Conservation (phyloP, 2,113 vertebrate genomes). For the Pelecanus crispus region DNA sequence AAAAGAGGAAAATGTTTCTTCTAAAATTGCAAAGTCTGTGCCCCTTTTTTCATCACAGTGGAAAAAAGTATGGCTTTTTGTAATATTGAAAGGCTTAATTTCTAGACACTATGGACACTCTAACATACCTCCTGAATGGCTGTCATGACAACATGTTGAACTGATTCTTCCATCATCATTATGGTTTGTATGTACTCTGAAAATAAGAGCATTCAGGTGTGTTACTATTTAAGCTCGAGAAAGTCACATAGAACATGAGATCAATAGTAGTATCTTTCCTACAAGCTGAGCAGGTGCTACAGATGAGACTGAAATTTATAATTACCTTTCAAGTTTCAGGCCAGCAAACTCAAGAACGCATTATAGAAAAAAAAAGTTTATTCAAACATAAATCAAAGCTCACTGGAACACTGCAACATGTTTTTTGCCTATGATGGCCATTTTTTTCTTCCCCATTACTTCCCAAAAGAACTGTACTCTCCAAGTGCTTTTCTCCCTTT, state of each 20-base stretch:
- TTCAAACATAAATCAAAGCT: background rate
- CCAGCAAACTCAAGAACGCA: background rate
- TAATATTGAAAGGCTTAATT: background rate
- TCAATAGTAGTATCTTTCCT: background rate
- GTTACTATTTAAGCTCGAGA: slow-evolving; percentile 22
- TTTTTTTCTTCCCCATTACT: background rate
- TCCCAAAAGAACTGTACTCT: background rate
- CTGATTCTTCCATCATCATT: slow-evolving; percentile 96
- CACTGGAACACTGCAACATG: background rate
- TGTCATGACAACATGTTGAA: slow-evolving; percentile 95
- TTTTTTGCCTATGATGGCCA: background rate
- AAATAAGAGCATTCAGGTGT: slow-evolving; percentile 53
- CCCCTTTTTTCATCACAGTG: background rate
- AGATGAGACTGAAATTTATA: background rate
- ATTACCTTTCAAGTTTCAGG: background rate
- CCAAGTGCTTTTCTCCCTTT: background rate
- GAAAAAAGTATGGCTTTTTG: background rate
- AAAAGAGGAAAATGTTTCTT: background rate
- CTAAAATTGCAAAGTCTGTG: background rate
- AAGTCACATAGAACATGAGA: background rate
- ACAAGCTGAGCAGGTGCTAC: background rate
- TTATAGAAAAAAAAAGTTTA: background rate
- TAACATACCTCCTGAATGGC: slow-evolving; percentile 90
- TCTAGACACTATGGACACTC: background rate
- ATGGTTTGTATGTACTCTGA: slow-evolving; percentile 94